These are phyloP conservation scores for Brachionus sp. DNA, from an alignment of 1,140 invertebrate genomes.

Conservation along the genomic window DNA sequence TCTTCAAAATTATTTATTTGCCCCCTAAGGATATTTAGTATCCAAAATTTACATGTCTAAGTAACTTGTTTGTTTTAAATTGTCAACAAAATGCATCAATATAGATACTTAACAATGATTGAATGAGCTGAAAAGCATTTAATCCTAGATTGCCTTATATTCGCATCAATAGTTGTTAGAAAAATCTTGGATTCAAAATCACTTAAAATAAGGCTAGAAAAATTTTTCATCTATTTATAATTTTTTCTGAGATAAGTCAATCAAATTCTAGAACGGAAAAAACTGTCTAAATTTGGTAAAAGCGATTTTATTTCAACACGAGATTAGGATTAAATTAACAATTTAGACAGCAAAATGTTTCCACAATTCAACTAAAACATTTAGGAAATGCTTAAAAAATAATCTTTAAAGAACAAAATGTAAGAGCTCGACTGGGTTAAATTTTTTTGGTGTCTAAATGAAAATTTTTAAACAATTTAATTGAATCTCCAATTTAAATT, in stretches of 20 bases:
- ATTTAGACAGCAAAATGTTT: background rate
- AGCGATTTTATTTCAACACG: background rate
- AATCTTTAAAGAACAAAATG: background rate
- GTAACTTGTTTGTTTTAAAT: background rate
- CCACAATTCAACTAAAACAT: background rate
- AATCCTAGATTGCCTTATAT: background rate
- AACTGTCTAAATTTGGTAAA: background rate
- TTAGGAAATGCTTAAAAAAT: background rate
- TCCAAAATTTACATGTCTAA: constrained; percentile 40
- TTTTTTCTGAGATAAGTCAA: background rate
- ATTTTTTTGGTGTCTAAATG: background rate
- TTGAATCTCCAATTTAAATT: background rate
- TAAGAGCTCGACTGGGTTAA: background rate
- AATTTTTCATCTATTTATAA: background rate
- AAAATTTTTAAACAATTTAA: background rate
- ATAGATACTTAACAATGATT: constrained; percentile 3
- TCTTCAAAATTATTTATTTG: background rate
- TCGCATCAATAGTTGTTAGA: background rate
- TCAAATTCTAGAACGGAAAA: background rate
- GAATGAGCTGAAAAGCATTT: constrained; percentile 1
- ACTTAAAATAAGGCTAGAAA: background rate
- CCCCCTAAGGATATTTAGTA: constrained; percentile 18
- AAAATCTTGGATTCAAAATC: background rate
- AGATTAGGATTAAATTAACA: background rate
- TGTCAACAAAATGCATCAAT: background rate